Base-by-base conservation (phyloP, 2,888 invertebrate species). In the Sphecodes monilicornis region DNA sequence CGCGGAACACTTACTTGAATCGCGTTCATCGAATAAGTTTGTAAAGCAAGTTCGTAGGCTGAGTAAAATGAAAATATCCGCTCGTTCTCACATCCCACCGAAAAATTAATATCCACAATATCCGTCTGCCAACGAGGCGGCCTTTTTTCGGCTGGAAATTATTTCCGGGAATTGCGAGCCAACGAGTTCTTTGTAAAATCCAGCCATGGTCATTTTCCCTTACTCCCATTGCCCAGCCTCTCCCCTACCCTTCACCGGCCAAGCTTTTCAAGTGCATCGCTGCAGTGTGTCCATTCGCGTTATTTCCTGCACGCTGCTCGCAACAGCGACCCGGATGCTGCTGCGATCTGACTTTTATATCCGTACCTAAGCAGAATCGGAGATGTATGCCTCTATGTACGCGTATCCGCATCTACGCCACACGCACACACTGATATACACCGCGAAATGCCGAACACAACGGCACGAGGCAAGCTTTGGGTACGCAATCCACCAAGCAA, bases 321-420 rank as follows among this genome's bases (percentile, higher is more conserved):
- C 74, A 69, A 57, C 60, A n/a, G 50, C 32, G 41, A 66, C 64
- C 29, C 77, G 50, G 54, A 46, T 54, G 32, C 43, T 75, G 71
- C 72, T 77, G 18, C 60, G 75, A 85, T 85, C 54, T 66, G 70
- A 80, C 78, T 68, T 78, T 78, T 80, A 84, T 72, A 84, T 80
- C 43, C 69, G 36, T 50, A 50, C 50, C 50, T 11, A 13, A 39
- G 54, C 71, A 26, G 50, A 69, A 76, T 68, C 78, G 66, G 60
- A 26, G 50, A 60, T 54, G 39, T 46, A 60, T 54, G 26, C 18
- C 32, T 6, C 32, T 60, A n/a, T 64, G 64, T 29, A 26, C 29
- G 39, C 39, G 11, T 50, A 50, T 50, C 22, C 16, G 26, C 26
- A 13, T 26, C 46, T 41, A 16, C 41, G 39, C 29, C 29, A 18